A percentile compares a stretch with the other conserved stretches of the same genome.
These are phyloP conservation scores for Arion vulgaris DNA, from an alignment of 1,140 invertebrate genomes.

Conservation along the genomic window DNA sequence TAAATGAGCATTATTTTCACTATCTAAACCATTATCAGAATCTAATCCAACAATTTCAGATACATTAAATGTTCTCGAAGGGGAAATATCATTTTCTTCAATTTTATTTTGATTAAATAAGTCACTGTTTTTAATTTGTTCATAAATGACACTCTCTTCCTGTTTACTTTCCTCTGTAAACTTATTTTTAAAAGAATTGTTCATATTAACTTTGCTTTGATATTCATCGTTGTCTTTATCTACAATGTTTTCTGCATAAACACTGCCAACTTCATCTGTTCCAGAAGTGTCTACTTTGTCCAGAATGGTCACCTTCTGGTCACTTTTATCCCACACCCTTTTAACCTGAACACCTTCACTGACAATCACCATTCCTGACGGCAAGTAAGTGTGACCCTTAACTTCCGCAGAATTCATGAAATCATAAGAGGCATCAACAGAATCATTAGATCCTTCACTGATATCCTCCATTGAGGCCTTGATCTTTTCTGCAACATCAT, in stretches of 20 bases:
- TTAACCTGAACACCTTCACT: conserved; percentile 35
- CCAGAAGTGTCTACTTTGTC: background rate
- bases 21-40: background rate
- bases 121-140: background rate
- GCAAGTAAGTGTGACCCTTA: conserved; percentile 32
- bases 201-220: background rate
- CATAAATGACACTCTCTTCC: background rate
- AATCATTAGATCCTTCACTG: conserved; percentile 43
- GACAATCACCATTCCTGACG: conserved; percentile 43
- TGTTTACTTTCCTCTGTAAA: background rate
- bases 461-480: conserved; percentile 41
- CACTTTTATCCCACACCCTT: background rate
- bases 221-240: background rate
- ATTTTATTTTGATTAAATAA: background rate
- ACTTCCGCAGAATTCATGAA: conserved; percentile 33
- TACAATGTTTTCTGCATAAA: background rate
- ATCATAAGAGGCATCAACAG: conserved; percentile 16
- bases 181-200: background rate
- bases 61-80: background rate
- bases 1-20: background rate
- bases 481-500: conserved; percentile 29
- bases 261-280: background rate
- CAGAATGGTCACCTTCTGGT: background rate
- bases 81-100: background rate
- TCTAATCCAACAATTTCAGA: background rate